Evolutionary conservation across 2,113 vertebrate genomes (phyloP), one percentile per base, ranked within the genome.

Genomic region (Clupea harengus): DNA sequence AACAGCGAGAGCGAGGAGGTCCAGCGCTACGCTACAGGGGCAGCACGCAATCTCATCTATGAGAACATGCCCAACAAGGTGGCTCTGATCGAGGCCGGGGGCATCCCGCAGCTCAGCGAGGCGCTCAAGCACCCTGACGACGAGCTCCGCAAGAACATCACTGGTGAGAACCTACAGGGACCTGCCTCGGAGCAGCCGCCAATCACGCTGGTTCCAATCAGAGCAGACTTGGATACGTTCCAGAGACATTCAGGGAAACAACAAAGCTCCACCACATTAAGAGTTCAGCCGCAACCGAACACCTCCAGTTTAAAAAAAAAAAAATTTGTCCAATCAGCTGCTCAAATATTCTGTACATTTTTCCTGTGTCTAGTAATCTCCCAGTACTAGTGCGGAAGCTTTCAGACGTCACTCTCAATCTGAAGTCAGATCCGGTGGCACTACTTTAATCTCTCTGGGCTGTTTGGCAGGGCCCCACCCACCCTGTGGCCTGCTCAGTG

Each of bases 31-130:
- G 95, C 97, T 85, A 99, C 97, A 0, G 98, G 97, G 0, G 98
- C 98, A 90, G 96, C 94, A 89, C 95, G 98, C 64, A 99, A 99
- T 94, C 95, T 99, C 88, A 97, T 99, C 92, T 99, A 98, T 0
- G 97, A 99, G 92, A 98, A 95, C 0, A 81, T 94, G 0, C 96
- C 97, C 67, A 99, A 99, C 93, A 99, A 99, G 92, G 91, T 93
- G 82, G 95, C 95, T 0, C 95, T 99, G 81, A 96, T 99, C 46
- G 95, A 97, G 72, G 96, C 97, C 57, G 96, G 95, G 0, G 98
- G 98, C 72, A 95, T 99, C 89, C 94, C 92, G 0, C 94, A 94
- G 86, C 96, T 99, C 0, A 92, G 98, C 88, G 87, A 93, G 45
- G 93, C 97, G 0, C 93, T 99, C 82, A 91, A 92, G 0, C 94